These are phyloP conservation scores for Nothobranchius kuhntae DNA, from an alignment of 2,113 vertebrate genomes.

Conservation along the genomic window DNA sequence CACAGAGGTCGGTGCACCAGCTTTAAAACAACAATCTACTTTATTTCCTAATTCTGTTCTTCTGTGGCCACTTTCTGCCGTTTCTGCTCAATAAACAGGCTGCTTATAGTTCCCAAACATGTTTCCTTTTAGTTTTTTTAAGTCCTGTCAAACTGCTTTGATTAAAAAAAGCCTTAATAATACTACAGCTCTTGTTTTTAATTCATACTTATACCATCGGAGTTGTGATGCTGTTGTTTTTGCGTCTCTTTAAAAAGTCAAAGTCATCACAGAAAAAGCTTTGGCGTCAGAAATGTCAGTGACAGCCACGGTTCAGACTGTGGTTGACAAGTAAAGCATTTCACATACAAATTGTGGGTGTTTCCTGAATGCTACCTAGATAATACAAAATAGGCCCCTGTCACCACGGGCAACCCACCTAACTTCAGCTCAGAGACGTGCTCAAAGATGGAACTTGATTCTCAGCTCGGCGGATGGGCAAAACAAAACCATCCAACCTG, in stretches of 20 bases:
- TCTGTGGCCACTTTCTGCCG: neutral
- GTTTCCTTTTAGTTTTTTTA: too few species aligned
- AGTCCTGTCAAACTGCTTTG: neutral
- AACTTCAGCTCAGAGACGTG: constrained; percentile 40
- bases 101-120: too few species aligned
- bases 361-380: constrained; percentile 72
- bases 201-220: neutral
- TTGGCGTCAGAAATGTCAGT: constrained; percentile 49
- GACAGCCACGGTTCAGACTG: constrained; percentile 26
- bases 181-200: neutral
- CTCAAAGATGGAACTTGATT: constrained; percentile 28
- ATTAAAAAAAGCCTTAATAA: neutral
- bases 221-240: constrained; percentile 5
- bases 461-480: constrained; percentile 17
- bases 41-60: neutral
- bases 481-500: constrained; percentile 6
- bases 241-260: constrained; percentile 6
- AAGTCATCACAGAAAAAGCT: constrained; percentile 29
- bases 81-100: too few species aligned
- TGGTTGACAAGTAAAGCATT: constrained; percentile 42
- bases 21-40: neutral
- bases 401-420: constrained; percentile 73
- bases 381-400: constrained; percentile 65
- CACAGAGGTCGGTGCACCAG: constrained; percentile 58
- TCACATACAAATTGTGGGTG: constrained; percentile 63